These are phyloP conservation scores for cattle (Bos taurus) DNA, from an alignment of 2,113 vertebrate species.

Conservation along the genomic window ARS-UCD2.0 NC_037332.1:56292001-56292500, in stretches of 20 bases:
- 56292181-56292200: background rate
- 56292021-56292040: background rate
- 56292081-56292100: slow-evolving; percentile 46
- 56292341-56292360: background rate
- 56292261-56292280: slow-evolving; percentile 69
- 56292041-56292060: background rate
- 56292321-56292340: background rate
- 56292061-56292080: slow-evolving; percentile 47
- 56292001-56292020: background rate
- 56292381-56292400: slow-evolving; percentile 13
- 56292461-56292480: slow-evolving; percentile 66
- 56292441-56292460: background rate
- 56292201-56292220: slow-evolving; percentile 41
- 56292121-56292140: background rate
- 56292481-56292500: slow-evolving; percentile 28
- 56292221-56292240: slow-evolving; percentile 67
- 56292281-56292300: slow-evolving; percentile 70
- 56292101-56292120: background rate
- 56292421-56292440: slow-evolving; percentile 15
- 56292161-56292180: background rate
- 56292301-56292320: background rate
- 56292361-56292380: background rate
- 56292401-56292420: slow-evolving; percentile 65
- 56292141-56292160: background rate
- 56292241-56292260: slow-evolving; percentile 68